phyloP scores from a whole-genome alignment of 1,140 invertebrate species.

The Cephus cinctus region DNA sequence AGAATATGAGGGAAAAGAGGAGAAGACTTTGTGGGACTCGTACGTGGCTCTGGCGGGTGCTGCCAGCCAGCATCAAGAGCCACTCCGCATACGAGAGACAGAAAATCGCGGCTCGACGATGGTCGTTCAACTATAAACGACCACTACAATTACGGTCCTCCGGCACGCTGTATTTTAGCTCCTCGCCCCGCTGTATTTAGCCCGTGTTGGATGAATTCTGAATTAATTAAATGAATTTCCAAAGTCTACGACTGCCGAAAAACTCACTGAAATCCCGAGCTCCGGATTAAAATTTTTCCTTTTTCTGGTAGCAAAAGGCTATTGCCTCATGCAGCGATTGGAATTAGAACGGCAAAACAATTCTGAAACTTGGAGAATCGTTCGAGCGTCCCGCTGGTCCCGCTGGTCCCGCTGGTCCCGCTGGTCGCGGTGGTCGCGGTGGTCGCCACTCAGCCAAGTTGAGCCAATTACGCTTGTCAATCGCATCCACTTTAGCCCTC shows the following conservation, averaged over 20 bases:
- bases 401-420: background rate
- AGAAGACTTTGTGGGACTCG: too few relatives aligned
- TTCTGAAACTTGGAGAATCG: too few relatives aligned
- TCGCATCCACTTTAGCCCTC: background rate
- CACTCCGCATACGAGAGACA: conserved; percentile 29
- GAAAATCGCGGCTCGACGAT: conserved; percentile 37
- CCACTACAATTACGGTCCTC: conserved; percentile 45
- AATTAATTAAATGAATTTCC: too few relatives aligned
- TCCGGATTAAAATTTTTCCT: too few relatives aligned
- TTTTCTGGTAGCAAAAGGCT: background rate
- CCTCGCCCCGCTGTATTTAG: background rate
- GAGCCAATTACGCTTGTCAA: conserved; percentile 14
- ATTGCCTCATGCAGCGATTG: background rate
- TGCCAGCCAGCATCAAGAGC: conserved; percentile 33
- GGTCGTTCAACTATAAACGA: conserved; percentile 51
- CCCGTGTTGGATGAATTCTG: too few relatives aligned
- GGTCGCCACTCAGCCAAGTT: background rate
- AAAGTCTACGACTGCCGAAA: too few relatives aligned
- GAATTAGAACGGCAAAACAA: background rate
- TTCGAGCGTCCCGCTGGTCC: too few relatives aligned
- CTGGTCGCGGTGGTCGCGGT: background rate
- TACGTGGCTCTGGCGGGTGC: too few relatives aligned
- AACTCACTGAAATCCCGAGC: too few relatives aligned
- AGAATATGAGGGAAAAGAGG: too few relatives aligned
- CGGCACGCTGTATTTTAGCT: background rate